Percentiles rank a stretch among this genome's conserved stretches.
Conservation (phyloP, 2,888 invertebrate species). For the Saturnia pavonia region DNA sequence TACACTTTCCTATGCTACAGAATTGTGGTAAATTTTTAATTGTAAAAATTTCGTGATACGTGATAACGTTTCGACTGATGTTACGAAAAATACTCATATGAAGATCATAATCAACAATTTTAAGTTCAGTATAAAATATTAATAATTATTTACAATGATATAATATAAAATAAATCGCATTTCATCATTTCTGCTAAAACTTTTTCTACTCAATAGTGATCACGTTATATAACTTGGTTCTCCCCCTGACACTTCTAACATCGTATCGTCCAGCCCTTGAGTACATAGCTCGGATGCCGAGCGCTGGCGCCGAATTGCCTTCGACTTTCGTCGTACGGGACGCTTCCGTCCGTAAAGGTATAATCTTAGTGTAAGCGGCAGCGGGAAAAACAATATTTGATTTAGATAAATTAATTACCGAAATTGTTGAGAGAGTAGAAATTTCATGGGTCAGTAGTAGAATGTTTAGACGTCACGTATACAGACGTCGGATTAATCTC, state of each 20-base stretch:
- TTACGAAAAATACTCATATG: too few relatives aligned
- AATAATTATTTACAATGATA: too few relatives aligned
- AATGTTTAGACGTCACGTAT: neutral
- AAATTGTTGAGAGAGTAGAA: neutral
- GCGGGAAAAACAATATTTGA: neutral
- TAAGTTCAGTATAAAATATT: too few relatives aligned
- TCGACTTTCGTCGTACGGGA: conserved; percentile 5
- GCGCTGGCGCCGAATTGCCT: conserved; percentile 25
- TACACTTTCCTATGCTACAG: too few relatives aligned
- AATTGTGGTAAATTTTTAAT: too few relatives aligned
- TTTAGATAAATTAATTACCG: neutral
- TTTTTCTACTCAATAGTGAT: neutral
- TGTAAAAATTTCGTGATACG: too few relatives aligned
- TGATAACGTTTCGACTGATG: too few relatives aligned
- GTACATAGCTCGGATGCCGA: conserved; percentile 31
- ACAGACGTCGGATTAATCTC: neutral
- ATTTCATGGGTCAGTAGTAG: neutral
- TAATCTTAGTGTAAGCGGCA: neutral
- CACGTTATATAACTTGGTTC: neutral
- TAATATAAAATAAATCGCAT: too few relatives aligned
- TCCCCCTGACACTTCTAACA: neutral
- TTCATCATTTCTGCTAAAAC: too few relatives aligned
- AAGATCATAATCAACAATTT: too few relatives aligned
- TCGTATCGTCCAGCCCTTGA: conserved; percentile 24
- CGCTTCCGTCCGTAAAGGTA: neutral